Conservation (phyloP, 2,797 vertebrate genomes). For the Rhyacichthys aspro region DNA sequence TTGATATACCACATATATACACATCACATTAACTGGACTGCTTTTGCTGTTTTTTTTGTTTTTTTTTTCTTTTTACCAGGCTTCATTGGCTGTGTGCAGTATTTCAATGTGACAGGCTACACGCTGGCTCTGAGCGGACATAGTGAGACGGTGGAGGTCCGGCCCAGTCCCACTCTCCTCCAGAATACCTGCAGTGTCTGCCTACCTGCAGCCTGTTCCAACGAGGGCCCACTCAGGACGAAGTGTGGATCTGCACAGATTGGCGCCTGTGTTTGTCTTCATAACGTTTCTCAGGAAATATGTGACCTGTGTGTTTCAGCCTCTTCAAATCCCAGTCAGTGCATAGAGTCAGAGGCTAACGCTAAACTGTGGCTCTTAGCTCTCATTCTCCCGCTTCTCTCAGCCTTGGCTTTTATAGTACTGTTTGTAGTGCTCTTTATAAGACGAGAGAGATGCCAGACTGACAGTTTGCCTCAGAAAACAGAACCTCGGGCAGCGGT, state of each 20-base stretch:
- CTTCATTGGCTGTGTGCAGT: slow-evolving; percentile 80
- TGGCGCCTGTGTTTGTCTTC: slow-evolving; percentile 72
- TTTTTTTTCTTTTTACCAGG: slow-evolving; percentile 54
- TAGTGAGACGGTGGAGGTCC: slow-evolving; percentile 65
- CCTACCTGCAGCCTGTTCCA: slow-evolving; percentile 54
- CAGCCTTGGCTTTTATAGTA: slow-evolving; percentile 46
- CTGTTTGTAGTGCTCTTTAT: slow-evolving; percentile 44
- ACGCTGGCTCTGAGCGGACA: slow-evolving; percentile 67
- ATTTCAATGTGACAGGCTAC: slow-evolving; percentile 67
- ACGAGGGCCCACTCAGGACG: slow-evolving; percentile 23
- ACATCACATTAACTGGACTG: no score
- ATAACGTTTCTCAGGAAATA: slow-evolving; percentile 55
- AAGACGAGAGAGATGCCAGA: slow-evolving; percentile 28
- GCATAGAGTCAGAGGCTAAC: slow-evolving; percentile 35
- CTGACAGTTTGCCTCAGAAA: slow-evolving; percentile 24
- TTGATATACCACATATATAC: no score
- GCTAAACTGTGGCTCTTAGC: slow-evolving; percentile 71
- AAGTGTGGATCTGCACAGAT: slow-evolving; percentile 37
- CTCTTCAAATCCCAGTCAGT: slow-evolving; percentile 31
- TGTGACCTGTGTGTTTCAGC: slow-evolving; percentile 68
- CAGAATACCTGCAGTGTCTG: slow-evolving; percentile 71
- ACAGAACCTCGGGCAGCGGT: slow-evolving; percentile 43
- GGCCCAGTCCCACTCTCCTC: slow-evolving; percentile 60
- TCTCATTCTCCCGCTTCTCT: slow-evolving; percentile 57
- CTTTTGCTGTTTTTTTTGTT: no score